Base-by-base conservation (phyloP, 2,113 vertebrate genomes). In the Ondatra zibethicus region DNA sequence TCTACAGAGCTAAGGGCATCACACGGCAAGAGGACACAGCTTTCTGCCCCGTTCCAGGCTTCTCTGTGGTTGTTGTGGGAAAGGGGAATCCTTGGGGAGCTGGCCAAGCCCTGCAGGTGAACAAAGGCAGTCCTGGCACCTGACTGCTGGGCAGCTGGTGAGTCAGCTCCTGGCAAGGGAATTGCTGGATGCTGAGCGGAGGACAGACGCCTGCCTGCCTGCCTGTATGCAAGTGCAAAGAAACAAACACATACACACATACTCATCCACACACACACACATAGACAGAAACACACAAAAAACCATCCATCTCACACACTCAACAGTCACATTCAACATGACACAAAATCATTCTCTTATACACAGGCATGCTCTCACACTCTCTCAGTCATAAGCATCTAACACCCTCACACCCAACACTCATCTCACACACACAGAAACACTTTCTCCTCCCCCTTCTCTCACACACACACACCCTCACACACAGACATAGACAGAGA, bases 91-190 rank as follows among this genome's bases (percentile, higher is more conserved):
- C 94, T 25, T 14, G 36, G 39, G 72, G 93, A 94, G 36, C 58
- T 0, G 58, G 93, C 92, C 96, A 95, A 94, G 95, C 52, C 91
- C 88, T 13, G 66, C 93, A 94, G 63, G 92, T 72, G 88, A 72
- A 36, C 36, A 94, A n/a, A 84, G 36, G 68, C 14, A 0, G n/a
- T 27, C 47, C 4, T 92, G 95, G 87, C 93, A 80, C 84, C 92
- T 85, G 65, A 72, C 47, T 58, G 47, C 10, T 58, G 93, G 92
- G 80, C 63, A 92, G 88, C 96, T 91, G 90, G 95, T 29, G 73
- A 95, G 63, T 65, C 14, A 85, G 78, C 33, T 97, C 88, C 90
- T 89, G 89, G 93, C 94, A 66, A 93, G 76, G 36, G 70, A 93
- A 92, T 50, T 25, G 11, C 47, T 52, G 91, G 93, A 70, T 95